These are phyloP conservation scores for Rhabdomys dilectus DNA, from an alignment of 2,113 vertebrate genomes.

Conservation along the genomic window DNA sequence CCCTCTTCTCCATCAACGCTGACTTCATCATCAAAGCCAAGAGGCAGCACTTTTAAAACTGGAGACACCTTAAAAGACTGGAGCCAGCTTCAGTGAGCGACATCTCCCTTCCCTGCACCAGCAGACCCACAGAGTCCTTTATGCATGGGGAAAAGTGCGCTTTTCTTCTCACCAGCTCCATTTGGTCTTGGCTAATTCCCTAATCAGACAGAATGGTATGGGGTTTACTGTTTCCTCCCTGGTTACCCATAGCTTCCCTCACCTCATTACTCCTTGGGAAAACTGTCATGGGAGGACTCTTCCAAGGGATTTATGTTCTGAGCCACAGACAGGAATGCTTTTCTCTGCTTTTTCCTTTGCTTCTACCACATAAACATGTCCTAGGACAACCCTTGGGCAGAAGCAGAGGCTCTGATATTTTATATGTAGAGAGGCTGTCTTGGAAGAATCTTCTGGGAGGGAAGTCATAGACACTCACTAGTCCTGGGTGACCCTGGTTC, in stretches of 20 bases:
- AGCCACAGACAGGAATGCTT: constrained; percentile 90
- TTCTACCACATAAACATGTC: constrained; percentile 91
- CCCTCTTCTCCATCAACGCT: not conserved
- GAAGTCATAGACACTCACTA: not conserved
- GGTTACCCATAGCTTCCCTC: constrained; percentile 87
- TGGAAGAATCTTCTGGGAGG: constrained; percentile 4
- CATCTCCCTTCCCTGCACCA: not conserved
- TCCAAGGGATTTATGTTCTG: constrained; percentile 91
- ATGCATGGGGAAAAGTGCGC: constrained; percentile 42
- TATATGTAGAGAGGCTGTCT: not conserved
- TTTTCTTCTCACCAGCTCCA: constrained; percentile 64
- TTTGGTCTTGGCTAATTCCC: constrained; percentile 83
- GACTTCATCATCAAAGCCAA: constrained; percentile 56
- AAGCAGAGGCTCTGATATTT: constrained; percentile 45
- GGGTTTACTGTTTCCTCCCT: constrained; percentile 86
- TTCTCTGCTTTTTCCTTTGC: constrained; percentile 91
- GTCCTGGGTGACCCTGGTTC: not conserved
- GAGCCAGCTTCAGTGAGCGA: not conserved
- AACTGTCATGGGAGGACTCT: constrained; percentile 87
- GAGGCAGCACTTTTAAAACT: not conserved
- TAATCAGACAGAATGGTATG: constrained; percentile 84
- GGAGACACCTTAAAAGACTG: not conserved
- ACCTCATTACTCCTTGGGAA: constrained; percentile 88
- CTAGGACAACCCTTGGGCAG: constrained; percentile 47
- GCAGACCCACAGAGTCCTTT: not conserved